phyloP scores from a whole-genome alignment of 1,140 invertebrate genomes.

The Temnothorax nylanderi region DNA sequence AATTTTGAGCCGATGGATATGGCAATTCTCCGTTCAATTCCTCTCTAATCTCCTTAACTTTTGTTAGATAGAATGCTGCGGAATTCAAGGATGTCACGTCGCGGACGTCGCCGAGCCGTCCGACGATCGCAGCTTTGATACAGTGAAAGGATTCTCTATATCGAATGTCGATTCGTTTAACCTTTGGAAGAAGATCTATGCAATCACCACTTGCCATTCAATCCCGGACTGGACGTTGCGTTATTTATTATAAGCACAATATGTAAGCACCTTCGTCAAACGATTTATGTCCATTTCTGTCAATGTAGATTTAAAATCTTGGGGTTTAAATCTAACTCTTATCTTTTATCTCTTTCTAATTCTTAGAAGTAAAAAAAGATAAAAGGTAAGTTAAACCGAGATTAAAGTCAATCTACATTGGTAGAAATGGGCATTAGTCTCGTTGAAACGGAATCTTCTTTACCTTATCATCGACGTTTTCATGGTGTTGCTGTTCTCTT shows the following conservation, averaged over 20 bases:
- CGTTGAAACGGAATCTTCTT: not conserved
- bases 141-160: slow-evolving; percentile 32
- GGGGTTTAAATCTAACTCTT: no score
- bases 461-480: slow-evolving; percentile 33
- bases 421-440: not conserved
- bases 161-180: slow-evolving; percentile 7
- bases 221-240: not conserved
- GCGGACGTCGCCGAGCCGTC: not conserved
- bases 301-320: no score
- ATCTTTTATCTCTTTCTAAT: no score
- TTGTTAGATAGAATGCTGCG: not conserved
- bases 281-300: no score
- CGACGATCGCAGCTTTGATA: not conserved
- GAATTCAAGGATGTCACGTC: slow-evolving; percentile 1
- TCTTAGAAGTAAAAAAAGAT: no score
- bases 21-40: not conserved
- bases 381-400: no score
- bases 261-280: no score
- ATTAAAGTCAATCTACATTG: no score
- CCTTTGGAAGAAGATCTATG: slow-evolving; percentile 8
- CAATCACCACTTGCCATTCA: not conserved
- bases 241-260: not conserved
- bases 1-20: not conserved
- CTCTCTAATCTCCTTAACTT: not conserved
- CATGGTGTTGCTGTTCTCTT: not conserved